Evolutionary conservation across 2,113 vertebrate genomes (phyloP).

Genomic region (Podarcis cretensis): DNA sequence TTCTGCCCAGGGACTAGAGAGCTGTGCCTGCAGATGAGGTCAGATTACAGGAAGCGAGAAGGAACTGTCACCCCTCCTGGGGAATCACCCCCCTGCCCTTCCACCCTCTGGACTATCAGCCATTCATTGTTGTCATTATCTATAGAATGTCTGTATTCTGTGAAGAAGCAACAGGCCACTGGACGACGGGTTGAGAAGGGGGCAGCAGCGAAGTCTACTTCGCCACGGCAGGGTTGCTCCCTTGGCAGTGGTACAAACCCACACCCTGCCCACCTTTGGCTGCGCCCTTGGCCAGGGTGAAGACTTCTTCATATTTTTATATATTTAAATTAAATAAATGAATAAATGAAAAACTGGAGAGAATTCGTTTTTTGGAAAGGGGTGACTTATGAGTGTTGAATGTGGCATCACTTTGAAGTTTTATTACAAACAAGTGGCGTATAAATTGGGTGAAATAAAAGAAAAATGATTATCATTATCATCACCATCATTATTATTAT

Average conservation of each 20-base stretch:
- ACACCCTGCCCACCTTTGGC: slow-evolving; percentile 77
- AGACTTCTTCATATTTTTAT: slow-evolving; percentile 82
- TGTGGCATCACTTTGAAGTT: too few relatives aligned
- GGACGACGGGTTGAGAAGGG: slow-evolving; percentile 61
- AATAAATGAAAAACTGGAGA: slow-evolving; percentile 78
- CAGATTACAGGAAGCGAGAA: slow-evolving; percentile 8
- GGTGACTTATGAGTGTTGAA: slow-evolving; percentile 73
- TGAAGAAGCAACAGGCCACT: neutral
- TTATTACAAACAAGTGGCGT: too few relatives aligned
- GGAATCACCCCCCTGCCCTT: neutral
- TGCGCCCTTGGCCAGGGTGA: slow-evolving; percentile 85
- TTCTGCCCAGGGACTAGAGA: slow-evolving; percentile 32
- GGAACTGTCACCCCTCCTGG: neutral
- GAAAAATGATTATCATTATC: too few relatives aligned
- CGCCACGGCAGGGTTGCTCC: neutral
- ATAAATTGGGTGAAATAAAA: too few relatives aligned
- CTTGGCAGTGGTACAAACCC: slow-evolving; percentile 54
- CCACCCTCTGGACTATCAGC: neutral
- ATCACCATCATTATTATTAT: too few relatives aligned
- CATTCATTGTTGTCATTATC: neutral
- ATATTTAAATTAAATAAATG: slow-evolving; percentile 44
- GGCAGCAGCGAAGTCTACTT: slow-evolving; percentile 56
- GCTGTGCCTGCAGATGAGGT: slow-evolving; percentile 29
- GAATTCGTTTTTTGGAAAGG: slow-evolving; percentile 83
- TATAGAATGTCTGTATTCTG: neutral